A percentile compares a stretch with the other conserved stretches of the same genome.
Conservation (phyloP, 2,113 vertebrate genomes). For the Apistogramma diplotaenia region DNA sequence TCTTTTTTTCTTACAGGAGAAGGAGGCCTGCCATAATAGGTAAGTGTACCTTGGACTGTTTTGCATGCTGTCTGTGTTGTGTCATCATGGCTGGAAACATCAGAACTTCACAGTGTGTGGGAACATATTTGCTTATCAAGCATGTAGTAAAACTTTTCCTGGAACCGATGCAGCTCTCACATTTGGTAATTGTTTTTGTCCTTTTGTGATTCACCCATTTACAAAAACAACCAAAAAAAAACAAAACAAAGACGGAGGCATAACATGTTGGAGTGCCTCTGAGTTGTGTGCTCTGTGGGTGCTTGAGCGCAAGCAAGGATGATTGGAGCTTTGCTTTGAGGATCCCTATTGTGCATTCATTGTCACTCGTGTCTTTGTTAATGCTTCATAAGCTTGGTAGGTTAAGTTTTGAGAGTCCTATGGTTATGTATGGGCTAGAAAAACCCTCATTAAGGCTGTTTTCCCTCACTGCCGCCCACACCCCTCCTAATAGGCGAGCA, state of each 20-base stretch:
- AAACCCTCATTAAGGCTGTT: conserved; percentile 77
- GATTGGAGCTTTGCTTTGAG: conserved; percentile 40
- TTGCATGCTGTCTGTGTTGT: conserved; percentile 46
- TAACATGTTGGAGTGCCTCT: background rate
- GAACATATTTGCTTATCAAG: conserved; percentile 56
- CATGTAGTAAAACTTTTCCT: conserved; percentile 3
- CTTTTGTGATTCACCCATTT: background rate
- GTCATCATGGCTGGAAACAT: background rate
- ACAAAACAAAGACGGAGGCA: too few species aligned
- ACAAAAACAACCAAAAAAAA: background rate
- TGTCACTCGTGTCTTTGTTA: conserved; percentile 70
- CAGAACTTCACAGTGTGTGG: background rate
- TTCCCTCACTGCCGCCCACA: conserved; percentile 53
- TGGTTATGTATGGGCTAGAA: conserved; percentile 67
- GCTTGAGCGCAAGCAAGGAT: background rate
- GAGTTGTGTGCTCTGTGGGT: background rate
- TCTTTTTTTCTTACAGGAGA: conserved; percentile 64
- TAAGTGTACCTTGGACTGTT: conserved; percentile 52
- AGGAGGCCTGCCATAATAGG: conserved; percentile 59
- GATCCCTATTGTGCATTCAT: conserved; percentile 70
- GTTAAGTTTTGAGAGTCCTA: conserved; percentile 72
- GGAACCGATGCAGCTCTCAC: background rate
- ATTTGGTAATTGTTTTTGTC: background rate
- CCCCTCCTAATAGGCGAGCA: conserved; percentile 58
- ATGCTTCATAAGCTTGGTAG: conserved; percentile 51